Evolutionary conservation across 2,888 invertebrate species (phyloP).

Genomic region (Sepiola atlantica): DNA sequence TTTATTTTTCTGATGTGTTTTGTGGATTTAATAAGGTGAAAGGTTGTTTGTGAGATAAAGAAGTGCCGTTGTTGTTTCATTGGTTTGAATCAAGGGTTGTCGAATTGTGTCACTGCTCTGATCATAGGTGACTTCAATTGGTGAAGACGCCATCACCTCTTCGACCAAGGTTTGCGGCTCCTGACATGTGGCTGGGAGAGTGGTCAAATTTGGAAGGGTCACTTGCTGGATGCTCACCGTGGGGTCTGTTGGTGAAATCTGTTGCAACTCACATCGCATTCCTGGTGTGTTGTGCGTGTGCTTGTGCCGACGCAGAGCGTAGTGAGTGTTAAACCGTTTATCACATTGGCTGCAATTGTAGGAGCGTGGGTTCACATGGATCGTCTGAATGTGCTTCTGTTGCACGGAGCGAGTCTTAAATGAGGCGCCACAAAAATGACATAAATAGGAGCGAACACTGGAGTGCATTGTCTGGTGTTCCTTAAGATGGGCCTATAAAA

Average conservation of each 20-base stretch:
- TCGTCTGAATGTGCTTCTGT: constrained; percentile 73
- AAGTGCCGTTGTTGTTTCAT: constrained; percentile 51
- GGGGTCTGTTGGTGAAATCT: neutral
- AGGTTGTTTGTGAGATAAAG: constrained; percentile 51
- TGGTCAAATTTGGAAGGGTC: constrained; percentile 33
- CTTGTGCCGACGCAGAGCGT: constrained; percentile 73
- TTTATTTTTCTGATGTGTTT: neutral
- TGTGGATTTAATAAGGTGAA: constrained; percentile 20
- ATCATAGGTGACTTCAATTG: constrained; percentile 53
- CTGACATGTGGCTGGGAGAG: neutral
- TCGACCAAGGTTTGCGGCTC: constrained; percentile 51
- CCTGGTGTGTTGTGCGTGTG: constrained; percentile 65
- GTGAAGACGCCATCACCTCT: constrained; percentile 54
- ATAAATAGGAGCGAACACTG: constrained; percentile 76
- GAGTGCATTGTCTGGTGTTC: constrained; percentile 75
- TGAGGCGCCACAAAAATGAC: constrained; percentile 78
- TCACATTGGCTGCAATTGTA: constrained; percentile 71
- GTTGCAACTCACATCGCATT: constrained; percentile 41
- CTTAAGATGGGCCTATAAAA: constrained; percentile 70
- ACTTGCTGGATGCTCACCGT: constrained; percentile 14
- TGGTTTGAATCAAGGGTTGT: constrained; percentile 53
- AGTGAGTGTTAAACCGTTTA: constrained; percentile 75
- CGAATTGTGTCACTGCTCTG: constrained; percentile 53
- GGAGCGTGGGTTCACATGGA: constrained; percentile 74
- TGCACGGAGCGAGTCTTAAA: constrained; percentile 76